Evolutionary conservation across 1,140 invertebrate genomes (phyloP).

Genomic region (Coboldia fuscipes): DNA sequence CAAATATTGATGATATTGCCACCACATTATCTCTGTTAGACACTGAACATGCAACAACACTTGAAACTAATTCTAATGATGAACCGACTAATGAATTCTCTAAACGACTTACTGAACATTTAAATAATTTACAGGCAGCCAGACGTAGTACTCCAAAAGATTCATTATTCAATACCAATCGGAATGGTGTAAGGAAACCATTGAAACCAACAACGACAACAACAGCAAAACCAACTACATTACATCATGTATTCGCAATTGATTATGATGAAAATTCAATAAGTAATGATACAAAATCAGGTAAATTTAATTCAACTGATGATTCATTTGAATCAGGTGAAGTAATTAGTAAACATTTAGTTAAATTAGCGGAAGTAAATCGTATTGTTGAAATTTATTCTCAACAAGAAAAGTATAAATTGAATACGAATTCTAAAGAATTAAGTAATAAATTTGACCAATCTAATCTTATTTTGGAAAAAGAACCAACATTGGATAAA

Average conservation of each 20-base stretch:
- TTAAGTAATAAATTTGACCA: slow-evolving; percentile 23
- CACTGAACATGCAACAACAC: slow-evolving; percentile 1
- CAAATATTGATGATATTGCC: too few species aligned
- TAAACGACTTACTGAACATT: slow-evolving; percentile 1
- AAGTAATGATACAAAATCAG: too few species aligned
- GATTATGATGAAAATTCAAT: slow-evolving; percentile 10
- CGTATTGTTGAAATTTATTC: slow-evolving; percentile 38
- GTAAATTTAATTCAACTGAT: too few species aligned
- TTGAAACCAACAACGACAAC: slow-evolving; percentile 8
- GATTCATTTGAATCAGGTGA: slow-evolving; percentile 1
- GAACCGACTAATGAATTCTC: slow-evolving; percentile 1
- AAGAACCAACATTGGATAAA: slow-evolving; percentile 32
- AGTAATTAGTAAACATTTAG: slow-evolving; percentile 14
- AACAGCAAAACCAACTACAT: slow-evolving; percentile 23
- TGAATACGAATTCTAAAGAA: slow-evolving; percentile 31
- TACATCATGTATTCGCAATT: slow-evolving; percentile 27
- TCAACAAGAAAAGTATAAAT: slow-evolving; percentile 29
- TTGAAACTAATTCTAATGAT: not conserved
- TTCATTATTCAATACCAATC: too few species aligned
- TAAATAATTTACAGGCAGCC: too few species aligned
- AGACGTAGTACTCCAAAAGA: too few species aligned
- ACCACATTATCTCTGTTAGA: too few species aligned
- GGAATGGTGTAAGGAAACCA: too few species aligned
- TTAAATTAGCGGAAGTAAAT: slow-evolving; percentile 39
- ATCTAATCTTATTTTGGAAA: slow-evolving; percentile 22